Percentiles rank a stretch among this genome's conserved stretches.
These are phyloP conservation scores for Callocephalon fimbriatum DNA, from an alignment of 2,113 vertebrate species.

Conservation along the genomic window DNA sequence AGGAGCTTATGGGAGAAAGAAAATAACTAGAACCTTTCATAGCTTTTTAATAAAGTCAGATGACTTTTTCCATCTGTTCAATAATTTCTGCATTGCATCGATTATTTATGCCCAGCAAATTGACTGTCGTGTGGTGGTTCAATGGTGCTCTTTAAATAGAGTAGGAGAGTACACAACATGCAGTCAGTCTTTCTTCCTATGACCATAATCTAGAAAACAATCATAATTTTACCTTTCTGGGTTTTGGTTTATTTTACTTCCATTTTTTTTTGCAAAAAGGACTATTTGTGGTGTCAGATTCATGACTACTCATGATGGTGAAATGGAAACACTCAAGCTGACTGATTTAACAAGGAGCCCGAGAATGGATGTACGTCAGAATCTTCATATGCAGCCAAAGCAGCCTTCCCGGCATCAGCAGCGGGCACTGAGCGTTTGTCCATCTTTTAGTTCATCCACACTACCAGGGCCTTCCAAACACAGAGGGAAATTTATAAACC, in stretches of 20 bases:
- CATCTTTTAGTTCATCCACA: slow-evolving; percentile 67
- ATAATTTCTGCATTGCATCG: slow-evolving; percentile 79
- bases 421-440: not conserved
- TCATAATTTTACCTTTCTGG: not conserved
- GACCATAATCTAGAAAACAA: not conserved
- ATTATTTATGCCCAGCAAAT: slow-evolving; percentile 85
- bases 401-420: not conserved
- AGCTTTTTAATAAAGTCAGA: not conserved
- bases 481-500: slow-evolving; percentile 83
- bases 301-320: slow-evolving; percentile 12
- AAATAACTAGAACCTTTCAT: not conserved
- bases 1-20: not conserved
- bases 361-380: not conserved
- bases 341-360: slow-evolving; percentile 51
- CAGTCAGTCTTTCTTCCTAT: not conserved
- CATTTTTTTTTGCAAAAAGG: not conserved
- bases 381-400: slow-evolving; percentile 48
- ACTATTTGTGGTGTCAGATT: not conserved
- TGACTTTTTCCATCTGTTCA: slow-evolving; percentile 58
- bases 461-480: slow-evolving; percentile 74
- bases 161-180: slow-evolving; percentile 3
- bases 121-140: slow-evolving; percentile 75
- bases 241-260: not conserved
- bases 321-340: not conserved
- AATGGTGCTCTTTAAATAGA: slow-evolving; percentile 79